phyloP scores from a whole-genome alignment of 2,888 invertebrate genomes.

The Bombylius discolor region DNA sequence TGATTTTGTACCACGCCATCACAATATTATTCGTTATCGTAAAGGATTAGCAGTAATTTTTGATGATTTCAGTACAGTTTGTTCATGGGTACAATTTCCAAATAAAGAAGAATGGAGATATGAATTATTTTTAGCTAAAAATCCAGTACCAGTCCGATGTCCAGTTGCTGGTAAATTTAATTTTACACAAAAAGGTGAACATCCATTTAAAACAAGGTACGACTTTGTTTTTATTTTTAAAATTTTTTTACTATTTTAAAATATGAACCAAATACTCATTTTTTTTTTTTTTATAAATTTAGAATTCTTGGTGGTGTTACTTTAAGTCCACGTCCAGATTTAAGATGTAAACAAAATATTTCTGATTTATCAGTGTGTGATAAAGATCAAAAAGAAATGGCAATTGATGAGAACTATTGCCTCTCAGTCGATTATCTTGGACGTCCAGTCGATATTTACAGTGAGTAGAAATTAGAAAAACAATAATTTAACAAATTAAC shows the following conservation, averaged over 20 bases:
- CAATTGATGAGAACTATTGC: constrained; percentile 91
- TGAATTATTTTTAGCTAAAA: constrained; percentile 66
- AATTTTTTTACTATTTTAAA: too few relatives aligned
- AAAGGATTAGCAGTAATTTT: constrained; percentile 79
- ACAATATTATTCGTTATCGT: constrained; percentile 85
- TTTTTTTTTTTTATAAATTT: constrained; percentile 7
- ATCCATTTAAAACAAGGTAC: constrained; percentile 66
- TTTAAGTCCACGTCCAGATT: constrained; percentile 79
- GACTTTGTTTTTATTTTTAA: constrained; percentile 12
- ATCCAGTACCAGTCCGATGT: constrained; percentile 84
- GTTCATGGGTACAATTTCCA: constrained; percentile 86
- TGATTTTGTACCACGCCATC: constrained; percentile 90
- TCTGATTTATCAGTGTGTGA: constrained; percentile 95
- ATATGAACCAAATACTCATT: neutral
- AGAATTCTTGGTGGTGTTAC: constrained; percentile 93
- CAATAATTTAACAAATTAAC: too few relatives aligned
- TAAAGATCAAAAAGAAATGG: constrained; percentile 85
- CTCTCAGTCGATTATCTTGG: constrained; percentile 92
- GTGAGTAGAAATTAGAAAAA: constrained; percentile 11
- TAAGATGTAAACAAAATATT: constrained; percentile 83
- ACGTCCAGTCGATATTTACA: constrained; percentile 89
- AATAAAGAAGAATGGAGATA: constrained; percentile 79
- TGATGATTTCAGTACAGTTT: constrained; percentile 82
- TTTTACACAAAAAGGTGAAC: constrained; percentile 84
- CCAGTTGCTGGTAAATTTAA: constrained; percentile 95